A percentile compares a stretch with the other conserved stretches of the same genome.
Conservation (phyloP, 53 echinoderm and acorn worm genomes). For the Apostichopus leukothele region DNA sequence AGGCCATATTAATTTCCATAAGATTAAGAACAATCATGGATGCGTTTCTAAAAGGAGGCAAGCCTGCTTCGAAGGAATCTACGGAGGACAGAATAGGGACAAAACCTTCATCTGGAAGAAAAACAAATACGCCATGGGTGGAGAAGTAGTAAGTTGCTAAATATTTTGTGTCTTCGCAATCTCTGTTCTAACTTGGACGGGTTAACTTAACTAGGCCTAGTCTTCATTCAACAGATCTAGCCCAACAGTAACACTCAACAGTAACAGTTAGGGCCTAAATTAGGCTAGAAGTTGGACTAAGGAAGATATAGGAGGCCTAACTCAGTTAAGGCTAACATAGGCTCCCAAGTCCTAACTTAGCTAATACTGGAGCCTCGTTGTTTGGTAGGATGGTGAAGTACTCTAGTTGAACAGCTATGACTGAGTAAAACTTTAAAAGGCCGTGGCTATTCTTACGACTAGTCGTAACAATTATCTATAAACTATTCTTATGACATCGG, state of each 20-base stretch:
- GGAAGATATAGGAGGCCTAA: background rate
- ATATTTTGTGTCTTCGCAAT: background rate
- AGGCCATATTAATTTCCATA: background rate
- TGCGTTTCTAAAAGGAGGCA: slow-evolving; percentile 87
- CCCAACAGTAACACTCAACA: background rate
- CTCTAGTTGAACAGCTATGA: too few species aligned
- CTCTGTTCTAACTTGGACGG: background rate
- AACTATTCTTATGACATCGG: too few species aligned
- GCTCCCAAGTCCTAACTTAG: too few species aligned
- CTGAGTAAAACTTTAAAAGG: too few species aligned
- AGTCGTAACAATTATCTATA: too few species aligned
- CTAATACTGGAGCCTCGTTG: too few species aligned
- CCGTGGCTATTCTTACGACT: too few species aligned
- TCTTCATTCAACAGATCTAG: background rate
- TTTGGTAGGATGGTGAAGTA: too few species aligned
- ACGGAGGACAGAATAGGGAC: slow-evolving; percentile 58
- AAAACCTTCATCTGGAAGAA: slow-evolving; percentile 45
- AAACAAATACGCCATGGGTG: slow-evolving; percentile 78
- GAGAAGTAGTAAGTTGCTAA: slow-evolving; percentile 84
- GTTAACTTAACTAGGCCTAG: background rate
- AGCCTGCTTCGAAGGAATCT: slow-evolving; percentile 8
- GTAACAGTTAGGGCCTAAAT: background rate
- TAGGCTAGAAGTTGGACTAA: background rate
- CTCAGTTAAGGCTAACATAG: too few species aligned
- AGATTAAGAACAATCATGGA: slow-evolving; percentile 54